Conservation (phyloP, 1,140 invertebrate genomes). For the Eulimnadia texana region DNA sequence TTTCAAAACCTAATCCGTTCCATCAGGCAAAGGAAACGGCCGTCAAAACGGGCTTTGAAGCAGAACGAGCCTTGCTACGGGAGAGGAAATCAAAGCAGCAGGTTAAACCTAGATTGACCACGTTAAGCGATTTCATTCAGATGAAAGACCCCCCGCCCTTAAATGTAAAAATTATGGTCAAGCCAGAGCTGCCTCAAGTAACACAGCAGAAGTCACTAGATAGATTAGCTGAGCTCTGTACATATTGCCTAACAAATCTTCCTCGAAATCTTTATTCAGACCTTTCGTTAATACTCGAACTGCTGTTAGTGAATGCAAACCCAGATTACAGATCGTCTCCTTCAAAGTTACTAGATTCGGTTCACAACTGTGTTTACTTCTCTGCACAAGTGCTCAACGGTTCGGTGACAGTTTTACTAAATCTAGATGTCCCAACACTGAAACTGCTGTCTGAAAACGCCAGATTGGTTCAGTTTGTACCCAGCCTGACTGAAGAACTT, state of each 20-base stretch:
- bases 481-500: constrained; percentile 30
- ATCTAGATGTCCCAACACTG: constrained; percentile 38
- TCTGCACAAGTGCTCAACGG: constrained; percentile 34
- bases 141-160: background rate
- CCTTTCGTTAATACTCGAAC: constrained; percentile 2
- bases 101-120: background rate
- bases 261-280: background rate
- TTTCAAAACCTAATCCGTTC: background rate
- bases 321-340: background rate
- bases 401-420: constrained; percentile 31
- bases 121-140: background rate
- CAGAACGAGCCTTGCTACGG: constrained; percentile 10
- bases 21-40: constrained; percentile 6
- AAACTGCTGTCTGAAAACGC: constrained; percentile 38
- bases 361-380: constrained; percentile 47
- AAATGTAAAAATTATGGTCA: background rate
- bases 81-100: constrained; percentile 2
- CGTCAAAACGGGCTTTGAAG: background rate
- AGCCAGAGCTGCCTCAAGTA: background rate
- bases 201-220: background rate
- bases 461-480: constrained; percentile 34
- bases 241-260: background rate
- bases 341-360: constrained; percentile 23
- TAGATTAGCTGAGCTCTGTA: background rate
- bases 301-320: constrained; percentile 5